A percentile compares a stretch with the other conserved stretches of the same genome.
Evolutionary conservation across 2,797 vertebrate species (phyloP).

Genomic region (Myotis myotis): DNA sequence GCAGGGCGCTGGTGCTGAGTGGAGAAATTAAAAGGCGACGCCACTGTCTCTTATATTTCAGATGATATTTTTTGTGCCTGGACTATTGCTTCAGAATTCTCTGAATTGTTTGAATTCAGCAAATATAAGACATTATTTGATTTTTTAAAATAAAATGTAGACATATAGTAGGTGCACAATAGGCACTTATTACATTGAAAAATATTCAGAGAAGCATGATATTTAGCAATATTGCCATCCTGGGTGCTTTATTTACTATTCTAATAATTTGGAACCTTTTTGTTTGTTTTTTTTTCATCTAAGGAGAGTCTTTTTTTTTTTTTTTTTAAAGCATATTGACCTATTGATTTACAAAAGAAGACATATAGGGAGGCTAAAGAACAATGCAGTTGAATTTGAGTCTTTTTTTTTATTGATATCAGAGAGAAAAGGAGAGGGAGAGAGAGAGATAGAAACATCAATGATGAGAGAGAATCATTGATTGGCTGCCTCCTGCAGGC

Average conservation of each 20-base stretch:
- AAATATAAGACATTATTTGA: neutral
- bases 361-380: neutral
- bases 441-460: no score
- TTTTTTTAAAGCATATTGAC: neutral
- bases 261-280: neutral
- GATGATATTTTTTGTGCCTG: neutral
- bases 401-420: neutral
- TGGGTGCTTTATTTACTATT: neutral
- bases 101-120: neutral
- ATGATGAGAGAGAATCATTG: no score
- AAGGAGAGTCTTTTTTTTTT: neutral
- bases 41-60: neutral
- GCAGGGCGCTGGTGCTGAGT: neutral
- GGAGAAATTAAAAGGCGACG: neutral
- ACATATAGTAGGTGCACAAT: neutral
- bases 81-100: slow-evolving; percentile 12
- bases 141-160: neutral
- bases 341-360: slow-evolving; percentile 43
- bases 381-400: neutral
- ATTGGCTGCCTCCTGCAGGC: no score
- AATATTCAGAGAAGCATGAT: neutral
- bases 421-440: no score
- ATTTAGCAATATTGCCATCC: neutral
- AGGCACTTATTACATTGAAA: neutral
- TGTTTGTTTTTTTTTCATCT: neutral